These are phyloP conservation scores for Pocillopora verrucosa DNA, from an alignment of 64 coral and sea anemone genomes.

Conservation along the genomic window DNA sequence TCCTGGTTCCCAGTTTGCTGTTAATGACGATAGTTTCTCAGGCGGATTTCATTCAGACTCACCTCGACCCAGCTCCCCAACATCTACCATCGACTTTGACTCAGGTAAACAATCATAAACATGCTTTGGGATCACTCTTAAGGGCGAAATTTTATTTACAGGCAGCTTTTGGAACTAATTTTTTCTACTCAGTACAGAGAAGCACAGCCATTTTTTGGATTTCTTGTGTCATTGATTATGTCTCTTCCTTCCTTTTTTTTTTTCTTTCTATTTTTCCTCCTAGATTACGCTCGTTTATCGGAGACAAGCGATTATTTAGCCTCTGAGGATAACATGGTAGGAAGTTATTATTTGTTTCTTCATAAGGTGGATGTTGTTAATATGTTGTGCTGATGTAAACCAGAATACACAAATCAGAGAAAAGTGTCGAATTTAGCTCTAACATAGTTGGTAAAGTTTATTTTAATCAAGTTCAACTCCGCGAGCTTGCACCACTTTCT, in stretches of 20 bases:
- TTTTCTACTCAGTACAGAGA: too few relatives aligned
- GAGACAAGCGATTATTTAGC: constrained; percentile 92
- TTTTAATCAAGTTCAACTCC: too few relatives aligned
- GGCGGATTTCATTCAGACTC: constrained; percentile 67
- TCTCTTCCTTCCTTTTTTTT: not conserved
- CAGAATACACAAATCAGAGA: too few relatives aligned
- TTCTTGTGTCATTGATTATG: not conserved
- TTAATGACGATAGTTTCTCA: constrained; percentile 60
- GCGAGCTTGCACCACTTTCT: too few relatives aligned
- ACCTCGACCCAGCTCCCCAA: constrained; percentile 81
- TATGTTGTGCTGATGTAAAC: too few relatives aligned
- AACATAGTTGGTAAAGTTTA: too few relatives aligned
- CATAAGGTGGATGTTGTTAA: too few relatives aligned
- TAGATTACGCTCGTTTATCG: constrained; percentile 94
- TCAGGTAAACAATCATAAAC: constrained; percentile 49
- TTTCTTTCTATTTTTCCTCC: not conserved
- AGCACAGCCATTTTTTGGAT: not conserved
- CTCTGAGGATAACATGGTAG: constrained; percentile 95
- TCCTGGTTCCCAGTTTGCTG: constrained; percentile 55
- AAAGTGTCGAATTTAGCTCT: too few relatives aligned
- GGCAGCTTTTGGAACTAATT: too few relatives aligned
- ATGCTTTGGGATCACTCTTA: not conserved
- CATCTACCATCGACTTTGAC: constrained; percentile 77
- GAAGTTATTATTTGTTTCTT: constrained; percentile 7
- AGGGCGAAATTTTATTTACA: too few relatives aligned